Base-by-base conservation (phyloP, 2,888 invertebrate genomes). In the Athetis lepigone region DNA sequence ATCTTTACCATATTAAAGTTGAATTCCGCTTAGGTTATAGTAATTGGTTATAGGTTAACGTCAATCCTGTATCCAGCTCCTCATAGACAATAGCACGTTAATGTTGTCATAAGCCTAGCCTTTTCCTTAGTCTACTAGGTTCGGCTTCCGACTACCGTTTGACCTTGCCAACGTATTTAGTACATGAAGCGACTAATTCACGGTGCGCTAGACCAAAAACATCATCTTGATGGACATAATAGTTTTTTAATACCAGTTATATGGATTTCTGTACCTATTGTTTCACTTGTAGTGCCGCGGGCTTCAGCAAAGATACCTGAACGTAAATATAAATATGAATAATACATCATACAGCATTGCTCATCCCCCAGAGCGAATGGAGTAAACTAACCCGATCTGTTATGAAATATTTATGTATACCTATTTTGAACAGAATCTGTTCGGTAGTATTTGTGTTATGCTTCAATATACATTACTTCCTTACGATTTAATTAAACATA, bases 101-200 rank as follows among this genome's bases (percentile, higher is more conserved):
- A 46, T 67, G 40, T 47, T 46, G 33, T 55, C 45, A 46, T 46
- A 25, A 66, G 47, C 68, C 68, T 21, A 56, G 73, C 68, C 68
- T 72, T 72, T 72, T 72, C 67, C 56, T 68, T 37, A 49, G 16
- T 65, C 36, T 29, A 43, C 29, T 70, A 70, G 70, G 63, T 49
- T 70, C 19, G 63, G 70, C 42, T 62, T 70, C 63, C 36, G 63
- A 65, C 47, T 37, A 13, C 19, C 42, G 27, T 43, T 18, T 49
- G 23, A 49, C 65, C 65, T 70, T 70, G 49, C 16, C 9, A 16
- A 25, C 16, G 40, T 36, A 21, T 66, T 8, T n/a, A 16, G 25
- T n/a, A 25, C 13, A 23, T 36, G 19, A 47, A 33, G 36, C 25
- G 19, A 21, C 23, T 40, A 62, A 70, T 65, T 37, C 43, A 42